Evolutionary conservation across 2,797 vertebrate species (phyloP).

Genomic region (Hydrophis major): DNA sequence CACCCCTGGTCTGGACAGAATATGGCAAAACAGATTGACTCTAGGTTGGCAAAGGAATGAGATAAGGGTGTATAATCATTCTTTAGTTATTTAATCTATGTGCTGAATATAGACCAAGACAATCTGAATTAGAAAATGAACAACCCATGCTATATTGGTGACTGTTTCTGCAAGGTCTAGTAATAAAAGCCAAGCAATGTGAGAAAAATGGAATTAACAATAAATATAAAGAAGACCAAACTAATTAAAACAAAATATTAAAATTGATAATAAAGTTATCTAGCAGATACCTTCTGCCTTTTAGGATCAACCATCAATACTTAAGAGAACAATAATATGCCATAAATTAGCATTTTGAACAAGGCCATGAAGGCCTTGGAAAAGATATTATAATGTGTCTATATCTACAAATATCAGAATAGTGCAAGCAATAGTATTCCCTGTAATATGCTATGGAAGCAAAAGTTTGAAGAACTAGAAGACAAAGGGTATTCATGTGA

Average conservation of each 20-base stretch:
- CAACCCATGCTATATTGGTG: background rate
- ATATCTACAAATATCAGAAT: background rate
- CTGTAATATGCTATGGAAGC: background rate
- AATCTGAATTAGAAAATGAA: background rate
- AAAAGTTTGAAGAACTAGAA: background rate
- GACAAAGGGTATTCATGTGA: background rate
- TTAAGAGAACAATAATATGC: background rate
- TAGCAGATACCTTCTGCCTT: background rate
- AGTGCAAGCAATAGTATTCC: background rate
- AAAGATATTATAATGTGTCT: background rate
- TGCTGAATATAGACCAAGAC: background rate
- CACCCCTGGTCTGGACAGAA: background rate
- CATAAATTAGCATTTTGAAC: background rate
- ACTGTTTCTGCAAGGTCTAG: background rate
- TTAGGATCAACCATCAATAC: background rate
- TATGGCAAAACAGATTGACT: background rate
- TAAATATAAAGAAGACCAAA: background rate
- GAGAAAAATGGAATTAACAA: background rate
- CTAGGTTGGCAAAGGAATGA: background rate
- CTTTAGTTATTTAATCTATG: background rate
- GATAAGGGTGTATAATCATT: background rate
- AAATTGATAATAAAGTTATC: background rate
- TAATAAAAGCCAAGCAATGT: background rate
- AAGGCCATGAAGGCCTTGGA: background rate
- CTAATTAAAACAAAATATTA: background rate